Evolutionary conservation across 1,140 invertebrate species (phyloP), one percentile per base, ranked within the genome.

Genomic region (Scaptomyza hsui): DNA sequence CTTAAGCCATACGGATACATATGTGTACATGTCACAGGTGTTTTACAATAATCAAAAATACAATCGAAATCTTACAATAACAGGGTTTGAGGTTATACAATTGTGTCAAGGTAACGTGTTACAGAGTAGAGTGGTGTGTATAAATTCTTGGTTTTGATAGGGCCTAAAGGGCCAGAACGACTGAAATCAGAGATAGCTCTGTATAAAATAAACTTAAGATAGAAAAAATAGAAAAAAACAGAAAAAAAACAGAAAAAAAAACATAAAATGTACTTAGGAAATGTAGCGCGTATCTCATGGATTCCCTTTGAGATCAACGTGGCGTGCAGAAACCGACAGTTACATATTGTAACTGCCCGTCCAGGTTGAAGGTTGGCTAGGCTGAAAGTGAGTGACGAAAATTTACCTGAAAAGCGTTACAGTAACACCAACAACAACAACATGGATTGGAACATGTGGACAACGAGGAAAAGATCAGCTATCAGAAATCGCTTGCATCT

Each of bases 291-390:
- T 74, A 75, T 89, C 88, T 89, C 86, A 70, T 90, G 65, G 86
- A 89, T 89, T 89, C 86, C 86, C 86, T 89, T 89, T 73, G 86
- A 88, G 88, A 89, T 53, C 49, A 67, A 72, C 62, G 37, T 68
- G 63, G 47, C 57, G 70, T 60, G 18, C 19, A 47, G 55, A 4
- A 37, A 44, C 39, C 15, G 35, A 56, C 13, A 44, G 57, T 49
- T 21, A 52, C 51, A 18, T 44, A 37, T 62, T 48, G 13, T 26
- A 39, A 37, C 32, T 37, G 32, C n/a, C 32, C 32, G 32, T 37
- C 32, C 32, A 37, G 12, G 24, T 24, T 6, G 24, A n/a, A n/a
- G 32, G 29, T 21, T 12, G 13, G 26, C 39, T 49, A 52, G 26
- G 35, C 44, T 56, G 62, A 21, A 60, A 59, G 32, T 41, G 51